These are phyloP conservation scores for Cinara cedri DNA, from an alignment of 2,888 invertebrate genomes.

Conservation along the genomic window DNA sequence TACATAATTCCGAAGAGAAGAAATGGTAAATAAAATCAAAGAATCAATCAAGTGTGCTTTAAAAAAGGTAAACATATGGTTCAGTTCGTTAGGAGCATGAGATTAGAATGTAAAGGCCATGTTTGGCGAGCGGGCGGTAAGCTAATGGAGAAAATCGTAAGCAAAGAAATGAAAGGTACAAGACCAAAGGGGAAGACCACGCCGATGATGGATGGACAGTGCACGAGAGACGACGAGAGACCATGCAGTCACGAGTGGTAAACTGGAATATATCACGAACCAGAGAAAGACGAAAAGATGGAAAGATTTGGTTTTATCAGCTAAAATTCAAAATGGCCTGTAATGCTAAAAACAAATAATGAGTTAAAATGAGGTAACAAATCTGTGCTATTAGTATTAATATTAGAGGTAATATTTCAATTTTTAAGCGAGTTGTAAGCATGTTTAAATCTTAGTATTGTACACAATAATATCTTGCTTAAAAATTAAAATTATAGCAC, in stretches of 20 bases:
- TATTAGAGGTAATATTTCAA: no score
- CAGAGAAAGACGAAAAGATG: background rate
- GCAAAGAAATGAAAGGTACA: constrained; percentile 1
- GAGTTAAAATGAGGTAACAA: no score
- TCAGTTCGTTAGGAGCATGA: constrained; percentile 4
- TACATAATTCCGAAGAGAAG: background rate
- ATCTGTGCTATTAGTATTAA: no score
- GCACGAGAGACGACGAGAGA: background rate
- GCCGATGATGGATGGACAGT: no score
- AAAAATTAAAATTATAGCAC: no score
- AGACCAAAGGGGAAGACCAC: background rate
- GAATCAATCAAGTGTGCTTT: background rate
- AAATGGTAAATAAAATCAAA: constrained; percentile 4
- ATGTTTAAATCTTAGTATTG: no score
- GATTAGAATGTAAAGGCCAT: background rate
- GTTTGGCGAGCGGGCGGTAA: background rate
- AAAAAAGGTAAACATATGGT: constrained; percentile 8
- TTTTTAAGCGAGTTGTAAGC: no score
- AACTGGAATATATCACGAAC: background rate
- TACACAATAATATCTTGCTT: no score
- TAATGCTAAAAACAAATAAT: background rate
- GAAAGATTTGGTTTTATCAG: constrained; percentile 4
- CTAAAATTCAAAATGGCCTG: constrained; percentile 2
- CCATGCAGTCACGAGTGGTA: background rate
- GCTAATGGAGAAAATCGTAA: background rate